Evolutionary conservation across 2,888 invertebrate genomes (phyloP), one percentile per base, ranked within the genome.

Genomic region (Seladonia tumulorum): DNA sequence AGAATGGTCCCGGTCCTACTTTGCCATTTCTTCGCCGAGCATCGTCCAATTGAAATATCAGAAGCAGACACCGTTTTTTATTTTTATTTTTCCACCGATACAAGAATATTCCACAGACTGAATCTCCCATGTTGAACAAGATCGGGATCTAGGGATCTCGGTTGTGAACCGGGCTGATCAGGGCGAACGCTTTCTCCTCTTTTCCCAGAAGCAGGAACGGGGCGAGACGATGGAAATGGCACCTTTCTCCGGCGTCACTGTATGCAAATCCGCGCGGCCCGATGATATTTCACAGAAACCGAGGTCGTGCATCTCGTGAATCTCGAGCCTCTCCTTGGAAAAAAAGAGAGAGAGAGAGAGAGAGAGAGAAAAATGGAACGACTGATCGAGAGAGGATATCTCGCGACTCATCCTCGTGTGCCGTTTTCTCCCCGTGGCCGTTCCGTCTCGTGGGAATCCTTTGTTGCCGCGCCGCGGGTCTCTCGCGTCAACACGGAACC

Each of bases 271-370:
- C 60, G 22, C 8, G 60, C 25, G 14, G 60, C 60, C 25, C 60
- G 84, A 78, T 66, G 79, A 88, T 88, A 88, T 83, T 83, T 88
- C 83, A 86, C 83, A 66, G 88, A 57, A 76, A 47, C 82, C 80
- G 35, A 76, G 82, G 83, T 88, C 88, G 88, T 88, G 88, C 85
- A 85, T 87, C 84, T 82, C 87, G 79, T 71, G 87, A 76, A 84
- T 35, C 29, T 66, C 35, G 18, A 16, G 35, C 7, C 29, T 18
- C 35, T 16, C 29, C 66, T 8, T 5, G 35, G 1, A 2, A 2
- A 66, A 25, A 87, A 87, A n/a, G n/a, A n/a, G n/a, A n/a, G n/a
- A n/a, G n/a, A n/a, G 4, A 4, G 4, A 35, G 35, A 4, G 35
- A 35, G 35, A 35, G 35, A 35, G 3, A 4, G 35, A 35, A 35